Base-by-base conservation (phyloP, 2,888 invertebrate genomes). In the Rhogogaster chlorosoma region DNA sequence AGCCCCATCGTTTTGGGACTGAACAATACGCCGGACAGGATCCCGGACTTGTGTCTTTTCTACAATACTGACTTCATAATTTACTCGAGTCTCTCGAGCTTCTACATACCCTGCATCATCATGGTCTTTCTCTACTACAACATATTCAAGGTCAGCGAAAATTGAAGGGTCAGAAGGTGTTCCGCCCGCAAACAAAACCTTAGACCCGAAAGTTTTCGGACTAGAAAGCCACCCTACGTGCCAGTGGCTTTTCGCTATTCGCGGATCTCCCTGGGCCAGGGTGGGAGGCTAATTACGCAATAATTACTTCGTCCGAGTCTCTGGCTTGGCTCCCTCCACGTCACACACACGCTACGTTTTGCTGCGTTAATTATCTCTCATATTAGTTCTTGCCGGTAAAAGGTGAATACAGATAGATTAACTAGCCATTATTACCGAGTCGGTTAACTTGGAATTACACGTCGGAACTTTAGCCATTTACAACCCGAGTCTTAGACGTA, bases 61-160 rank as follows among this genome's bases (percentile, higher is more conserved):
- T 99, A 99, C 94, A 99, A 99, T 94, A 97, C 98, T 89, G 98
- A 99, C 94, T 99, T 99, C 94, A 98, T 99, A 93, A 97, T 99
- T 92, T 99, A 98, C 94, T 99, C 99, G 18, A 99, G 99, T 84
- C 95, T 99, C 89, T 98, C 98, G 88, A 99, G 99, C 91, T 99
- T 99, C 96, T 99, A 99, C 94, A 99, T 99, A 91, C 99, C 99
- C 57, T 98, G 99, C 93, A 97, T 99, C 93, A 98, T 99, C 93
- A 99, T 99, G 99, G 98, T 99, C 94, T 98, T 98, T 94, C 96
- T 99, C 86, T 99, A 99, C 94, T 99, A 98, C 95, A 97, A 96
- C 94, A 99, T 99, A 94, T 99, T 99, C 95, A 97, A 97, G 96
- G 99, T 99, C 90, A 95, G 95, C 93, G 53, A 38, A 77, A 53